These are phyloP conservation scores for Tarsius wallacei DNA, from an alignment of 2,797 vertebrate species.

Conservation along the genomic window DNA sequence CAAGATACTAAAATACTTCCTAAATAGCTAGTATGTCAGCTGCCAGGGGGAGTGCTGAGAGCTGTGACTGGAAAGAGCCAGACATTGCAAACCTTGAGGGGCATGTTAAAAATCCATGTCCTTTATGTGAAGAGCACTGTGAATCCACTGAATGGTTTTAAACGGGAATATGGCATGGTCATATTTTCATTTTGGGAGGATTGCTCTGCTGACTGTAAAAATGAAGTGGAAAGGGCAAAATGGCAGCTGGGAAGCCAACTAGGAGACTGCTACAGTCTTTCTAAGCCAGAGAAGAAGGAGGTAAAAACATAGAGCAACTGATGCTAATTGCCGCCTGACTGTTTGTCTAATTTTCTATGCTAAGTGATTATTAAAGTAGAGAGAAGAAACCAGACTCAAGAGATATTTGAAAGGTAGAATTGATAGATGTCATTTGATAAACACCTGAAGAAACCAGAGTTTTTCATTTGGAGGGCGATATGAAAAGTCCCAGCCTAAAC, in stretches of 20 bases:
- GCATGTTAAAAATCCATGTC: neutral
- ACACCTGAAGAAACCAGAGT: neutral
- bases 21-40: neutral
- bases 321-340: neutral
- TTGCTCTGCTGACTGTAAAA: neutral
- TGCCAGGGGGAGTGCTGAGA: neutral
- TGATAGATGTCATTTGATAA: neutral
- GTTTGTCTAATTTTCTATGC: slow-evolving; percentile 32
- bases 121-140: neutral
- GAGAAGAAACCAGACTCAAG: neutral
- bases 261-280: neutral
- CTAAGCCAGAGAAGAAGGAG: neutral
- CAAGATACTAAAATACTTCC: slow-evolving; percentile 9
- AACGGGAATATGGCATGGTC: neutral
- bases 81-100: neutral
- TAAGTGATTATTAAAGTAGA: neutral
- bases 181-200: neutral
- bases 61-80: neutral
- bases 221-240: neutral
- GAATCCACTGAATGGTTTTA: neutral
- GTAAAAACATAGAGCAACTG: neutral
- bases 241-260: neutral
- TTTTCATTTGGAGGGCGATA: slow-evolving; percentile 21
- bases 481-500: neutral
- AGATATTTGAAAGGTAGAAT: neutral